Evolutionary conservation across 2,888 invertebrate genomes (phyloP), one percentile per base, ranked within the genome.

Genomic region (Drosophila leonis): DNA sequence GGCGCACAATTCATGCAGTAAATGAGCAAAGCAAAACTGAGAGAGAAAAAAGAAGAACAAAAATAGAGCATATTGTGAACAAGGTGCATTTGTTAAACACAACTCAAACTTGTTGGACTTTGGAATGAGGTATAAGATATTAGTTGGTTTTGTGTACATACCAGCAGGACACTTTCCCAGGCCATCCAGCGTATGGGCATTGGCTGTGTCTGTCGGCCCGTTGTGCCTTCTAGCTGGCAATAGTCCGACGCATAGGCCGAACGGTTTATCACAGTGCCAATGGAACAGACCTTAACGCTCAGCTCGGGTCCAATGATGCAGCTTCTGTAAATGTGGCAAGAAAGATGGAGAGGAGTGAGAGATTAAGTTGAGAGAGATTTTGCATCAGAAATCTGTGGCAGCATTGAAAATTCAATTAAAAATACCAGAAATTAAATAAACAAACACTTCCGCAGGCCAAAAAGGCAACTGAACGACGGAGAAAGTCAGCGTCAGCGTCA

Each of bases 181-280:
- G 97, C 95, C 97, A 97, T 97, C 97, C 97, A 97, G 85, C 97
- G 94, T 82, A 98, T 95, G 24, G 97, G 97, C 84, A 97, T 93
- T 31, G 95, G 94, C 79, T 93, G 93, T 42, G 92, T 91, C 82
- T 93, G 92, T 72, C 93, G 91, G 66, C 95, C 94, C 75, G 95
- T 94, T 68, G 95, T 94, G 66, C 95, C 96, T 87, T 96, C 96
- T 80, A 96, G 94, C 90, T 95, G 95, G 93, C 96, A 97, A 92
- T 97, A 98, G 93, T 98, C 97, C 64, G 95, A 94, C 55, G 94
- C 94, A 93, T 97, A 97, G 72, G 95, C 94, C 85, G 94, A 94
- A 81, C 96, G 94, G 87, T 95, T 95, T 92, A 93, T 93, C 93
- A 93, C 93, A 92, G 95, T 94, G 65, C 96, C 97, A 89, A 97